Evolutionary conservation across 2,888 invertebrate genomes (phyloP), one percentile per base, ranked within the genome.

Genomic region (Aporophyla nigra): DNA sequence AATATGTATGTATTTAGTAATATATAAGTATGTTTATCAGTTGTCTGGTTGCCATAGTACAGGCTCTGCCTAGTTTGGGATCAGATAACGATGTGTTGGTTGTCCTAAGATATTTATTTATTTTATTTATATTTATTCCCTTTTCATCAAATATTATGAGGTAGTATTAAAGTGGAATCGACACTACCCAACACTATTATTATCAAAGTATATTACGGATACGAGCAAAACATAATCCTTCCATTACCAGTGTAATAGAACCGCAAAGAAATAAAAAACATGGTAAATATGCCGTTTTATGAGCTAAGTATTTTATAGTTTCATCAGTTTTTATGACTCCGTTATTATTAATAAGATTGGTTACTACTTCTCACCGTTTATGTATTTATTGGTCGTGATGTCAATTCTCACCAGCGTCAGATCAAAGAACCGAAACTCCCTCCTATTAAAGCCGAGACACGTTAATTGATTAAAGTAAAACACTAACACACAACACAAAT

Each of bases 401-500:
- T 33, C 33, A 27, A 9, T 51, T 9, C 3, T 21, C 27, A 74
- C 14, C 12, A 53, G 75, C 27, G 53, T 74, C 33, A 75, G 6
- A 24, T 51, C 14, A 19, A 46, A 74, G 0, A 43, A 59, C 43
- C 3, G n/a, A 51, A 78, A 27, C 59, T 46, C 27, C n/a, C 33
- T 68, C 56, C 24, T 21, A 73, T 58, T 21, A 58, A 40, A 58
- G 21, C n/a, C 27, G 14, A 66, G 33, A n/a, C 16, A 68, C 66
- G 59, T 65, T 59, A 61, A 68, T 59, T 70, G 53, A 74, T 72
- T 67, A 62, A 74, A 77, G 46, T 72, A 67, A 59, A 68, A 62
- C 67, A 46, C 62, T 62, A 71, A 71, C 54, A 56, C 9, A 70
- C 68, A 72, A 33, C 46, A 53, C 33, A 77, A 82, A 14, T 10